These are phyloP conservation scores for Meteorus cinctellus DNA, from an alignment of 2,888 invertebrate species.

Conservation along the genomic window DNA sequence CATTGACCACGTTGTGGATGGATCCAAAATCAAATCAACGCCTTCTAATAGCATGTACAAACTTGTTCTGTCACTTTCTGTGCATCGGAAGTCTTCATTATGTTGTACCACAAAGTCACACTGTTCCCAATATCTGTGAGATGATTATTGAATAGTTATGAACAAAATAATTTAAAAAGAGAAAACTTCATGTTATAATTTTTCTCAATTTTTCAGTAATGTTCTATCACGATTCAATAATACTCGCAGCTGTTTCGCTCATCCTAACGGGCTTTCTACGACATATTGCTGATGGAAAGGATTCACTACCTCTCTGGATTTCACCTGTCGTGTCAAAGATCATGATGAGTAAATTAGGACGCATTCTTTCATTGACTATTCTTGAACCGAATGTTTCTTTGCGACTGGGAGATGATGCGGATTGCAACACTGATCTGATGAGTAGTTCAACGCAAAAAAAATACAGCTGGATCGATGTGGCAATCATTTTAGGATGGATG, in stretches of 20 bases:
- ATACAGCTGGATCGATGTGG: constrained; percentile 58
- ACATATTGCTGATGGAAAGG: constrained; percentile 53
- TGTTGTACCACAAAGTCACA: constrained; percentile 76
- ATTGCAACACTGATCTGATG: constrained; percentile 57
- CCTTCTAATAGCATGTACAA: constrained; percentile 76
- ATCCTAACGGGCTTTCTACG: constrained; percentile 52
- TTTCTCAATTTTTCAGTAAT: constrained; percentile 54
- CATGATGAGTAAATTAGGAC: constrained; percentile 61
- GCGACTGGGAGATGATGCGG: constrained; percentile 54
- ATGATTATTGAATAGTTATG: constrained; percentile 8
- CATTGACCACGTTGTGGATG: constrained; percentile 76
- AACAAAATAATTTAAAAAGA: background rate
- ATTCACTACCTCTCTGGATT: constrained; percentile 60
- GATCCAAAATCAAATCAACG: constrained; percentile 77
- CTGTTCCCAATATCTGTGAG: constrained; percentile 57
- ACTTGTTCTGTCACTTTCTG: constrained; percentile 77
- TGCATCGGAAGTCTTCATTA: constrained; percentile 77
- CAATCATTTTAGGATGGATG: constrained; percentile 61
- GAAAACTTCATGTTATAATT: background rate
- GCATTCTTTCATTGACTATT: constrained; percentile 59
- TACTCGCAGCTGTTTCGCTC: constrained; percentile 55
- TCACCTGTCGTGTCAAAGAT: constrained; percentile 51
- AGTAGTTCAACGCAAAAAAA: constrained; percentile 42
- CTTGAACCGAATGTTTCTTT: constrained; percentile 62
- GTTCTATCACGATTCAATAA: constrained; percentile 62